Evolutionary conservation across 2,113 vertebrate species (phyloP).

Genomic region (Phalacrocorax carbo): DNA sequence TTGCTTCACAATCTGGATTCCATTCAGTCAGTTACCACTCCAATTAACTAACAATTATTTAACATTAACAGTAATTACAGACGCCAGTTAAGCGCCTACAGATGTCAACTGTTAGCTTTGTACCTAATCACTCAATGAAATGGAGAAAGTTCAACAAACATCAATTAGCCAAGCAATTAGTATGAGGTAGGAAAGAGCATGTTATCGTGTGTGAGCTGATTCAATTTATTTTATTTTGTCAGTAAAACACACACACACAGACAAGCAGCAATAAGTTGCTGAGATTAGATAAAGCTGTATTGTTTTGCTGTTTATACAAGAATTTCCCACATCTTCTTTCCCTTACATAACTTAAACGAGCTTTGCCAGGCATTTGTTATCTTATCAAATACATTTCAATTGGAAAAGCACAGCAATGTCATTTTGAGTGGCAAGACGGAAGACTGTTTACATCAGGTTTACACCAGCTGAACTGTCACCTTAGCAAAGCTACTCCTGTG

Average conservation of each 20-base stretch:
- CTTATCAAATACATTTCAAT: slow-evolving; percentile 62
- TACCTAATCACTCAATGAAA: slow-evolving; percentile 90
- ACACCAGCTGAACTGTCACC: not conserved
- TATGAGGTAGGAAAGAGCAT: slow-evolving; percentile 84
- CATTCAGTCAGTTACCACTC: slow-evolving; percentile 87
- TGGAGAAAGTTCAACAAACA: slow-evolving; percentile 90
- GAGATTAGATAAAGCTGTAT: slow-evolving; percentile 79
- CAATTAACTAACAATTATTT: slow-evolving; percentile 97
- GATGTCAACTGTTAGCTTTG: slow-evolving; percentile 90
- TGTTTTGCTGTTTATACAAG: slow-evolving; percentile 72
- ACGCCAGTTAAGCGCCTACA: slow-evolving; percentile 88
- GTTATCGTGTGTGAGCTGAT: slow-evolving; percentile 84
- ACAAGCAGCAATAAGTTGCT: slow-evolving; percentile 70
- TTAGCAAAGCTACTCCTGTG: not conserved
- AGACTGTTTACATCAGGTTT: not conserved
- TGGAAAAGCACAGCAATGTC: slow-evolving; percentile 32
- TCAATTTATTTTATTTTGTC: slow-evolving; percentile 87
- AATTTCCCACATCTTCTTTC: slow-evolving; percentile 32
- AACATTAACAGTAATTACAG: slow-evolving; percentile 95
- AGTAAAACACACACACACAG: slow-evolving; percentile 76
- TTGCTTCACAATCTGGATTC: slow-evolving; percentile 82
- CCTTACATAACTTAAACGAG: slow-evolving; percentile 39
- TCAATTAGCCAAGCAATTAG: slow-evolving; percentile 88
- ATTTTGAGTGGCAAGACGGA: not conserved
- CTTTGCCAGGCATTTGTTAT: slow-evolving; percentile 66